Evolutionary conservation across 2,888 invertebrate genomes (phyloP).

Genomic region (Leucophenga maculata): DNA sequence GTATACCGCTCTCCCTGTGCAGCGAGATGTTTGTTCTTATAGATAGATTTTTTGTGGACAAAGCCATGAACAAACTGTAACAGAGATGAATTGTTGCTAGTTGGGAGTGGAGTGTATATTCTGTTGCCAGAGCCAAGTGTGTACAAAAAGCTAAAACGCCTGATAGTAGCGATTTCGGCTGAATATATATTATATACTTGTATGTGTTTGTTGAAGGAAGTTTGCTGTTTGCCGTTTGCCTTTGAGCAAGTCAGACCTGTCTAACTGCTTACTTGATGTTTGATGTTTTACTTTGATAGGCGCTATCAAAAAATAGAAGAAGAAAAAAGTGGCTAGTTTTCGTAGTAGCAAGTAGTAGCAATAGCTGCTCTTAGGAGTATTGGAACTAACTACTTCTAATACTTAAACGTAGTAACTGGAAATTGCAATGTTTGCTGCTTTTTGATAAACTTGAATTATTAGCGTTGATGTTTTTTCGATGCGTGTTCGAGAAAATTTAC

Average conservation of each 20-base stretch:
- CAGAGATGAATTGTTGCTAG: constrained; percentile 3
- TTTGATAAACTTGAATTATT: neutral
- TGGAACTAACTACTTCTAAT: no score
- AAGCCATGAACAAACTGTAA: no score
- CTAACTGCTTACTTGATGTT: constrained; percentile 16
- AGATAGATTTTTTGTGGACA: no score
- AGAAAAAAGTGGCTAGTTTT: neutral
- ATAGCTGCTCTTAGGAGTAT: no score
- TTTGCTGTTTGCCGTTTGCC: constrained; percentile 3
- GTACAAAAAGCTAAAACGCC: neutral
- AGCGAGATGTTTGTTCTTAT: constrained; percentile 3
- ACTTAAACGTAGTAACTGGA: no score
- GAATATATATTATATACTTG: no score
- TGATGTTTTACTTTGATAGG: constrained; percentile 27
- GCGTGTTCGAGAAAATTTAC: no score
- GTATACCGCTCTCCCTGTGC: neutral
- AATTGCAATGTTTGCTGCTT: no score
- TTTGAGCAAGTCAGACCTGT: constrained; percentile 21
- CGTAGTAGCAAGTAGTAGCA: no score
- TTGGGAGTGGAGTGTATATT: constrained; percentile 6
- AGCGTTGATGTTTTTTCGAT: no score
- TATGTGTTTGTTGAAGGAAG: neutral
- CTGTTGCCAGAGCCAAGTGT: constrained; percentile 7
- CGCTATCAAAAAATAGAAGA: constrained; percentile 7
- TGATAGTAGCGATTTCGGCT: neutral